Evolutionary conservation across 2,797 vertebrate genomes (phyloP).

Genomic region (Coregonus sp.): DNA sequence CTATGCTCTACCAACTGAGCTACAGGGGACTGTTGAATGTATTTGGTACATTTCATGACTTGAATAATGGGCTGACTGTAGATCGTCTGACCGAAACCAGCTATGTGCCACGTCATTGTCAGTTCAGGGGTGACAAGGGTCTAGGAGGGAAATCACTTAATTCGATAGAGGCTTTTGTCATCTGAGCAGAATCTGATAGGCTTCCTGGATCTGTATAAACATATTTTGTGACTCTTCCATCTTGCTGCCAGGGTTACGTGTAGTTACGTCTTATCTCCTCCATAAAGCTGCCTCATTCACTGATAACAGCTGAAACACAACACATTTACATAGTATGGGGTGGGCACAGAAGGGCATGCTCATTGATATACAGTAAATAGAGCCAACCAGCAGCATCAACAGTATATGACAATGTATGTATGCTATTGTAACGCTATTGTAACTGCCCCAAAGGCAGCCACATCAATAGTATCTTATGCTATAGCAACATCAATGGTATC

Average conservation of each 20-base stretch:
- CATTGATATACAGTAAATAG: neutral
- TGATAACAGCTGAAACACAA: slow-evolving; percentile 77
- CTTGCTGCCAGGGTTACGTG: slow-evolving; percentile 76
- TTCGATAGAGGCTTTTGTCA: slow-evolving; percentile 58
- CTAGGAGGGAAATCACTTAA: slow-evolving; percentile 41
- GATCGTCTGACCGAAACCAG: too few relatives aligned
- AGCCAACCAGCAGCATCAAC: neutral
- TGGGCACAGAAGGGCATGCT: neutral
- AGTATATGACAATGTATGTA: neutral
- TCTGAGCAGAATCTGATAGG: slow-evolving; percentile 79
- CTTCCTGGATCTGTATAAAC: slow-evolving; percentile 86
- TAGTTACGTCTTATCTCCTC: slow-evolving; percentile 85
- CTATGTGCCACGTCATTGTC: too few relatives aligned
- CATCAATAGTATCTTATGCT: neutral
- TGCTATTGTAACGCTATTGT: too few relatives aligned
- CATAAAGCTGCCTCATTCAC: slow-evolving; percentile 68
- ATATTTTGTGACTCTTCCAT: slow-evolving; percentile 76
- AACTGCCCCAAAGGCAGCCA: neutral
- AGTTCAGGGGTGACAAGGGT: too few relatives aligned
- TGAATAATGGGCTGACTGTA: too few relatives aligned
- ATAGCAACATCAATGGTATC: too few relatives aligned
- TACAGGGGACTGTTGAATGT: too few relatives aligned
- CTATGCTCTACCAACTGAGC: too few relatives aligned
- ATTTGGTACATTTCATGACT: too few relatives aligned
- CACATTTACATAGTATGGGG: neutral